phyloP scores from a whole-genome alignment of 1,140 invertebrate genomes.

The Nymphalis io region DNA sequence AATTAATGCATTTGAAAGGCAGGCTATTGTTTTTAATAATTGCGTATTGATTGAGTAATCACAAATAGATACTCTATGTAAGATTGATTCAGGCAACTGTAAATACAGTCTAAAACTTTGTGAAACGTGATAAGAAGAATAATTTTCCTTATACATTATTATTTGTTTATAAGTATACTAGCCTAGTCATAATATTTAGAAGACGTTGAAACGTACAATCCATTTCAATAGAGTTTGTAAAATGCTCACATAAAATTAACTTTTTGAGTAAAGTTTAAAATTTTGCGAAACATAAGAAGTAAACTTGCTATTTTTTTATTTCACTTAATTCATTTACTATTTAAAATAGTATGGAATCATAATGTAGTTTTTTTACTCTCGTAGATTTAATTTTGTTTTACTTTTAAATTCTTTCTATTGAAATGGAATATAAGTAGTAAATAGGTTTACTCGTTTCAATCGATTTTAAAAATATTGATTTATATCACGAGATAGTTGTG shows the following conservation, averaged over 20 bases:
- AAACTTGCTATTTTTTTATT: too few relatives aligned
- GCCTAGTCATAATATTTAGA: constrained; percentile 8
- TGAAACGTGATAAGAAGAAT: constrained; percentile 10
- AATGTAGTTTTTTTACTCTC: too few relatives aligned
- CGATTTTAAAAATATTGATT: constrained; percentile 30
- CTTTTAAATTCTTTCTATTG: not conserved
- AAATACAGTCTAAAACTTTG: not conserved
- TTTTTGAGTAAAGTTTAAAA: too few relatives aligned
- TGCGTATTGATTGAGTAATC: too few relatives aligned
- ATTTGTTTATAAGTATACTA: constrained; percentile 6
- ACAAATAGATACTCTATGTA: not conserved
- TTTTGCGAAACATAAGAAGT: too few relatives aligned
- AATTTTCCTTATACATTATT: constrained; percentile 5
- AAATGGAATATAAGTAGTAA: constrained; percentile 4
- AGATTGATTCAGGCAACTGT: constrained; percentile 7
- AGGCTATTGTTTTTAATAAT: too few relatives aligned
- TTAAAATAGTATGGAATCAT: too few relatives aligned
- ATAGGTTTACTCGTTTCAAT: constrained; percentile 20
- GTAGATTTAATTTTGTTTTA: not conserved
- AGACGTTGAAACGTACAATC: constrained; percentile 10
- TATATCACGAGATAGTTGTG: constrained; percentile 71
- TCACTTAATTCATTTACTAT: too few relatives aligned
- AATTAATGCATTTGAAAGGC: too few relatives aligned
- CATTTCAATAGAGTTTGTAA: not conserved
- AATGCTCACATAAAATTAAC: not conserved